Evolutionary conservation across 2,797 vertebrate species (phyloP), one percentile per base, ranked within the genome.

Genomic region (Mallotus villosus): DNA sequence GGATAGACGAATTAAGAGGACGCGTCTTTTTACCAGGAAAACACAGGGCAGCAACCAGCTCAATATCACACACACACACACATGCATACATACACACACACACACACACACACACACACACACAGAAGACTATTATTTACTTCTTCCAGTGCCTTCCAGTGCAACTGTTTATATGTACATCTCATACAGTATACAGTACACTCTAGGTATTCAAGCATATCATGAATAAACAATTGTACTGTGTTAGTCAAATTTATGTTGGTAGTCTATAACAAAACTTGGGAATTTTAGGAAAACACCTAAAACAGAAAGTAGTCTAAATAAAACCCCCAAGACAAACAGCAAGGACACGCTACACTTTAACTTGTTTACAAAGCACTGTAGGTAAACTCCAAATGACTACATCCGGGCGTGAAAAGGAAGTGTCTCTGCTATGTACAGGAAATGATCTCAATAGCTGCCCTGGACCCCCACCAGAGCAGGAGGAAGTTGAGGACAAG

Each of bases 401-500:
- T 72, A 73, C 82, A 68, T 16, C 41, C 27, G 82, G 80, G 80
- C 83, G 59, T 14, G n/a, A 74, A 78, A 75, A 77, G 85, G 74
- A 85, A 76, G 75, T 74, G 51, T 67, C 71, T 85, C 84, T 82
- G 86, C 83, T 84, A 19, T 51, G 84, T 78, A 74, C 77, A 81
- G 88, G 86, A 91, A 88, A 84, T 86, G 81, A 86, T 73, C 77
- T 51, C 59, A 27, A 61, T 55, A 22, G 61, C 57, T 55, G 66
- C 69, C 46, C 63, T 51, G 67, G 81, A 78, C 73, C 76, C 83
- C 84, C 67, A 70, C 68, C 75, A 67, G 73, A 80, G 57, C 82
- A 19, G 29, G 82, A 89, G 90, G 89, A 92, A 92, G 87, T 63
- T 0, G 0, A 81, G 78, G 85, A 90, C 86, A 92, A 89, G 85